These are phyloP conservation scores for Saguinus imperator DNA, from an alignment of 2,113 vertebrate genomes.

Conservation along the genomic window DNA sequence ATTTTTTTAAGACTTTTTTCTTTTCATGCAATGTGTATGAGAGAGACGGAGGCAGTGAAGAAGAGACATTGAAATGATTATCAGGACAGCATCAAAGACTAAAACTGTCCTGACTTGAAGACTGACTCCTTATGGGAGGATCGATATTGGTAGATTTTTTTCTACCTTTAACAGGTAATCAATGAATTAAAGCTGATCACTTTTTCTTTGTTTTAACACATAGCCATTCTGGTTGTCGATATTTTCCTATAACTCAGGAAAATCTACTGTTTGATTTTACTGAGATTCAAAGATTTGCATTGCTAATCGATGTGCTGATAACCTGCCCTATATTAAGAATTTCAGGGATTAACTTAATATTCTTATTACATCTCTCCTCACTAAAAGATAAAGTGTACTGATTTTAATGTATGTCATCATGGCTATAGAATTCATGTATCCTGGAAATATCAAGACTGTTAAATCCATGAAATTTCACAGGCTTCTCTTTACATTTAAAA, in stretches of 20 bases:
- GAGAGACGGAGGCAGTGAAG: neutral
- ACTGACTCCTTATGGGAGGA: neutral
- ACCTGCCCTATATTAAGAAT: neutral
- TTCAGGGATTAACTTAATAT: neutral
- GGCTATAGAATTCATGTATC: neutral
- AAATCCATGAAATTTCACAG: neutral
- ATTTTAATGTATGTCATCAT: neutral
- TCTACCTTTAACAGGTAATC: neutral
- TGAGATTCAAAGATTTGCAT: neutral
- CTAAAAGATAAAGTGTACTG: neutral
- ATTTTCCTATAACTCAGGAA: neutral
- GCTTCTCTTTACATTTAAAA: constrained; percentile 9
- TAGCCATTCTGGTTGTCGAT: neutral
- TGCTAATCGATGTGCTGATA: neutral
- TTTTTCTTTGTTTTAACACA: neutral
- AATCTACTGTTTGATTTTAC: neutral
- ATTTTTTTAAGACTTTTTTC: neutral
- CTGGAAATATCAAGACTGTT: neutral
- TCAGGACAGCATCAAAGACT: neutral
- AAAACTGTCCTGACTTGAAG: neutral
- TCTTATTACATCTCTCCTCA: neutral
- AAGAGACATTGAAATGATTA: neutral
- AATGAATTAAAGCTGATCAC: neutral
- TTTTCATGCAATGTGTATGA: neutral
- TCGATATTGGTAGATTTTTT: neutral